Conservation (phyloP, 2,888 invertebrate genomes). For the Aphodius sticticus region DNA sequence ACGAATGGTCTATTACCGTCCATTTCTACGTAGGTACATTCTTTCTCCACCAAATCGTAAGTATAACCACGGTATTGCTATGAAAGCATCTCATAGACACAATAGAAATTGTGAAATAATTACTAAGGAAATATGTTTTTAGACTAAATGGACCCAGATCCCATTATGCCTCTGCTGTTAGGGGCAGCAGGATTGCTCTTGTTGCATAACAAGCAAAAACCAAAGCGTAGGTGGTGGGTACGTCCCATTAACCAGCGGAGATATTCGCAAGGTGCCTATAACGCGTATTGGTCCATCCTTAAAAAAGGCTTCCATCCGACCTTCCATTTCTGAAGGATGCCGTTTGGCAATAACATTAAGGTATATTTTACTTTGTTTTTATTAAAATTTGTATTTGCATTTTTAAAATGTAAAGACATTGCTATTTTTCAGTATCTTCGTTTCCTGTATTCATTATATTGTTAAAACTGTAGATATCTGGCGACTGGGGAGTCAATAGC, state of each 20-base stretch:
- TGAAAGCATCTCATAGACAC: too few species aligned
- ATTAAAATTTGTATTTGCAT: constrained; percentile 12
- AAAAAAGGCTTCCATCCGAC: constrained; percentile 38
- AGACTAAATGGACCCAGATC: neutral
- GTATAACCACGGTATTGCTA: too few species aligned
- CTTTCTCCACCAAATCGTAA: too few species aligned
- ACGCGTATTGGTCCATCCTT: constrained; percentile 39
- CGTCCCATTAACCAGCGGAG: constrained; percentile 42
- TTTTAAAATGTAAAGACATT: constrained; percentile 17
- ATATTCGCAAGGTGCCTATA: constrained; percentile 40
- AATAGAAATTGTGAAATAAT: too few species aligned
- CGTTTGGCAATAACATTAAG: constrained; percentile 46
- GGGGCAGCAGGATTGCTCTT: neutral
- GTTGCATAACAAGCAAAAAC: neutral
- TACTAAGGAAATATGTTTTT: neutral
- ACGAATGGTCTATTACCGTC: too few species aligned
- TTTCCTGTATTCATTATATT: neutral
- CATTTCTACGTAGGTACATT: too few species aligned
- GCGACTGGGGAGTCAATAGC: constrained; percentile 25
- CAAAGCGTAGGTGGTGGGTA: constrained; percentile 38
- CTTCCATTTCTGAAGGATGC: constrained; percentile 45
- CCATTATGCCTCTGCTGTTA: neutral
- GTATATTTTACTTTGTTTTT: constrained; percentile 30
- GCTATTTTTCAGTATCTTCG: neutral
- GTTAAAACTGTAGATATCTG: constrained; percentile 12